Conservation (phyloP, 1,140 invertebrate species). For the Stenopsyche tienmushanensis region DNA sequence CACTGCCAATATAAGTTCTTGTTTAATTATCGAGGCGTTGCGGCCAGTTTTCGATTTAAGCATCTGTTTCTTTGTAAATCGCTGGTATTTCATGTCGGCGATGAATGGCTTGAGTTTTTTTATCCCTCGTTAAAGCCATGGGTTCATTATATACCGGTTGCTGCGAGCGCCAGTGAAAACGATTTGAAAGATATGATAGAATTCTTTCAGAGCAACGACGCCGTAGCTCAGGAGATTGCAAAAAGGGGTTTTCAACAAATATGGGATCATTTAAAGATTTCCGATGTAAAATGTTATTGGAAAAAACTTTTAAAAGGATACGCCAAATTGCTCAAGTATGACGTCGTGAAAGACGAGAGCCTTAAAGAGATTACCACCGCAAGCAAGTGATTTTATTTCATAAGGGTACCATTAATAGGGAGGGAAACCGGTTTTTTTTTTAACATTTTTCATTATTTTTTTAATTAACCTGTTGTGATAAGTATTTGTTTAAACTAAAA, state of each 20-base stretch:
- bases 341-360: slow-evolving; percentile 59
- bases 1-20: slow-evolving; percentile 94
- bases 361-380: slow-evolving; percentile 58
- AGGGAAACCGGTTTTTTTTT: no score
- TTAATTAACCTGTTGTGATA: no score
- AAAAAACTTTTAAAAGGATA: slow-evolving; percentile 76
- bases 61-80: slow-evolving; percentile 94
- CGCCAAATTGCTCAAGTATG: slow-evolving; percentile 73
- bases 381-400: no score
- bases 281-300: slow-evolving; percentile 89
- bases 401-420: no score
- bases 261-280: slow-evolving; percentile 78
- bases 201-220: slow-evolving; percentile 79
- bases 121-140: slow-evolving; percentile 90
- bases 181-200: slow-evolving; percentile 71
- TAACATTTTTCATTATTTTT: no score
- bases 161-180: slow-evolving; percentile 65
- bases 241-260: slow-evolving; percentile 78
- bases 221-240: slow-evolving; percentile 78
- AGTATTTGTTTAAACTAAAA: no score
- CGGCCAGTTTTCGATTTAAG: slow-evolving; percentile 95
- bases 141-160: slow-evolving; percentile 93
- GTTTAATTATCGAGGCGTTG: slow-evolving; percentile 95
- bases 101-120: slow-evolving; percentile 96
- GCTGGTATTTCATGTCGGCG: slow-evolving; percentile 92